Base-by-base conservation (phyloP, 1,140 invertebrate genomes). In the Proales similis region DNA sequence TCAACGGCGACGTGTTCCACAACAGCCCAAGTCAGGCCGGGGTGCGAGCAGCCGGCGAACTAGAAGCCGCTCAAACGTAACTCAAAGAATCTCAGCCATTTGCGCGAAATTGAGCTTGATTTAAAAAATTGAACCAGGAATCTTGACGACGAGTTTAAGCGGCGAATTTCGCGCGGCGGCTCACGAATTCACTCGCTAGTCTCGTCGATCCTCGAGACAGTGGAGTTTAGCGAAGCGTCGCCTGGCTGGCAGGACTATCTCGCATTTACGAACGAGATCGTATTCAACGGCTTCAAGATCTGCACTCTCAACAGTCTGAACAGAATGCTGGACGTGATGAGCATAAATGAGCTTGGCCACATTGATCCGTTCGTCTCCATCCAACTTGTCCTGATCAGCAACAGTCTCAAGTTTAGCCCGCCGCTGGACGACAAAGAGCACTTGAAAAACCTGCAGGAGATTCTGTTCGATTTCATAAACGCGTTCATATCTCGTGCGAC, bases 191-290 rank as follows among this genome's bases (percentile, higher is more conserved):
- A 75, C 53, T 12, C 5, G 2, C 63, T 74, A 11, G 68, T 75
- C 0, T 42, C 66, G 20, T 61, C 63, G 30, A 72, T 71, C 4
- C 73, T 72, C 65, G 69, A 74, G 67, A 71, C 70, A 33, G 72
- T 74, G 29, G 68, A 72, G 57, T 72, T 75, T 48, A 72, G 71
- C 60, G 76, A 82, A 65, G 71, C 80, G 1, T 81, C 82, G 39
- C 78, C 82, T 19, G 80, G 81, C 29, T 94, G 90, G 90, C 69
- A 81, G n/a, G 82, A 85, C 65, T 95, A 93, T 71, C 81, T 92
- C 0, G 79, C 80, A 20, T 90, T 86, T 73, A 81, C 93, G 4
- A 90, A 95, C 72, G 81, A 82, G 29, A 83, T 92, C 61, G 82
- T 92, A 1, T 77, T 83, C 33, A 84, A 87, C 66, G 85, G 85